These are phyloP conservation scores for Drosophila recens DNA, from an alignment of 2,888 invertebrate species.

Conservation along the genomic window DNA sequence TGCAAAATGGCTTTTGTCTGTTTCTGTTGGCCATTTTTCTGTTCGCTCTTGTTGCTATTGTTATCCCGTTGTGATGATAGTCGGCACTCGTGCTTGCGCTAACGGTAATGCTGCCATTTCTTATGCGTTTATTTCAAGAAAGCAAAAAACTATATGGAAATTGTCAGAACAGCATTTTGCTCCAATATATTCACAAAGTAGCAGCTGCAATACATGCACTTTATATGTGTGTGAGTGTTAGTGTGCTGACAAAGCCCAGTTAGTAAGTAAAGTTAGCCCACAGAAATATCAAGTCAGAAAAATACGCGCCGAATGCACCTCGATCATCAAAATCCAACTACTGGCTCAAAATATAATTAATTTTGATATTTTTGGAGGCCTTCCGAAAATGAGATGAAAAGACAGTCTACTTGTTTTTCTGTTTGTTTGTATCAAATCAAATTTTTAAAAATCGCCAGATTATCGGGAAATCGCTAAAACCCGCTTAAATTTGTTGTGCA, in stretches of 20 bases:
- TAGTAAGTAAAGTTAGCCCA: constrained; percentile 21
- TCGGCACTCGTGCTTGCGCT: constrained; percentile 45
- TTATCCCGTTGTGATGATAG: constrained; percentile 43
- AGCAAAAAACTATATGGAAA: constrained; percentile 38
- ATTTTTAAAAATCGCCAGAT: no score
- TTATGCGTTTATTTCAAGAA: constrained; percentile 53
- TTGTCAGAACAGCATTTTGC: constrained; percentile 36
- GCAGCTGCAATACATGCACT: constrained; percentile 25
- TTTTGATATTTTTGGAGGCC: no score
- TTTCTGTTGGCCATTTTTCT: constrained; percentile 17
- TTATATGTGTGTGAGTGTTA: background rate
- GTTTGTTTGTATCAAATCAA: no score
- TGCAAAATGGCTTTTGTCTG: constrained; percentile 63
- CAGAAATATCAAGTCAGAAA: constrained; percentile 1
- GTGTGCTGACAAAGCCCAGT: constrained; percentile 37
- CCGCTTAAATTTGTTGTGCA: no score
- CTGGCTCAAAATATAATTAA: no score
- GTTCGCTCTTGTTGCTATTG: constrained; percentile 27
- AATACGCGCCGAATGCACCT: no score
- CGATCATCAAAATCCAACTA: no score
- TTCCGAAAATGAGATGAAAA: no score
- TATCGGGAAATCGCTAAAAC: no score
- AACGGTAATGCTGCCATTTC: constrained; percentile 44
- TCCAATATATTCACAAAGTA: constrained; percentile 26
- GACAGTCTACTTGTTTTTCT: no score